A percentile compares a stretch with the other conserved stretches of the same genome.
phyloP scores from a whole-genome alignment of 2,888 invertebrate genomes.

The Oeneis ivallda region DNA sequence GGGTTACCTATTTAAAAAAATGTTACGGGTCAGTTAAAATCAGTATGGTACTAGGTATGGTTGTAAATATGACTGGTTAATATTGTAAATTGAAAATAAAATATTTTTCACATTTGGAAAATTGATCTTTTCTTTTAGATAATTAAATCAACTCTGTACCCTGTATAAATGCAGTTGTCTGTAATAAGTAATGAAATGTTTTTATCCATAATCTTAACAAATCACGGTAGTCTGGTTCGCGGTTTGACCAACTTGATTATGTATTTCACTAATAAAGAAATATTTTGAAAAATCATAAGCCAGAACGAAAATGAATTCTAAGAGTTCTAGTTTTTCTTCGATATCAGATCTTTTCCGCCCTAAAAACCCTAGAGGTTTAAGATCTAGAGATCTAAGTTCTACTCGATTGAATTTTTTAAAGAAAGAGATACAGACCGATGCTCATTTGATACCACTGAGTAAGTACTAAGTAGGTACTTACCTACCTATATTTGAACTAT shows the following conservation, averaged over 20 bases:
- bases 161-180: too few species aligned
- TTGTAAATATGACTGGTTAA: too few species aligned
- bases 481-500: too few species aligned
- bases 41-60: too few species aligned
- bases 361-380: slow-evolving; percentile 59
- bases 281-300: slow-evolving; percentile 1
- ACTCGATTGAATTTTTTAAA: slow-evolving; percentile 80
- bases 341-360: slow-evolving; percentile 71
- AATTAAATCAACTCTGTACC: too few species aligned
- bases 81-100: too few species aligned
- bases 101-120: too few species aligned
- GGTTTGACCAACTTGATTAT: slow-evolving; percentile 34
- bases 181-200: too few species aligned
- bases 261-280: neutral
- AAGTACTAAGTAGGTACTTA: slow-evolving; percentile 45
- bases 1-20: too few species aligned
- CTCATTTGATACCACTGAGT: slow-evolving; percentile 76
- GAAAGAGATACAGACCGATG: slow-evolving; percentile 81
- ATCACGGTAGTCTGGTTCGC: slow-evolving; percentile 6
- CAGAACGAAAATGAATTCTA: slow-evolving; percentile 52
- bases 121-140: too few species aligned
- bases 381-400: slow-evolving; percentile 63
- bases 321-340: slow-evolving; percentile 58
- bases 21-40: too few species aligned
- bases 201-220: neutral